These are phyloP conservation scores for Ditylenchus weischeri DNA, from an alignment of 2,888 invertebrate species.

Conservation along the genomic window DNA sequence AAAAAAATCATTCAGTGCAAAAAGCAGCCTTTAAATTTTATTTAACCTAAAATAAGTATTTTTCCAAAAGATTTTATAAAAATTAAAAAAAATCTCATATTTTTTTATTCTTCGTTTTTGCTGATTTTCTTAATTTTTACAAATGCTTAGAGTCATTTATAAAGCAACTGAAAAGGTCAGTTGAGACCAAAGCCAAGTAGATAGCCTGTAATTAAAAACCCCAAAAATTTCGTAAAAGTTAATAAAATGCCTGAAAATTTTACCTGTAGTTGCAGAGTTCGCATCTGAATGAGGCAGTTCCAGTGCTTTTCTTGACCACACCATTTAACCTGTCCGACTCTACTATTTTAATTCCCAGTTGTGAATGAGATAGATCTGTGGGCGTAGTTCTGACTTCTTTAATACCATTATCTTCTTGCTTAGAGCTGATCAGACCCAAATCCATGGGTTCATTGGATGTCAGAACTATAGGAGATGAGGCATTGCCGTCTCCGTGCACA, in stretches of 20 bases:
- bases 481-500: constrained; percentile 7
- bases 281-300: not conserved
- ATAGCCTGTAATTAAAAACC: too few relatives aligned
- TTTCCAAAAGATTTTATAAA: too few relatives aligned
- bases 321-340: constrained; percentile 11
- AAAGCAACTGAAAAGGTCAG: too few relatives aligned
- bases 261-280: constrained; percentile 5
- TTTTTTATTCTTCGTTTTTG: too few relatives aligned
- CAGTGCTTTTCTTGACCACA: not conserved
- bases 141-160: too few relatives aligned
- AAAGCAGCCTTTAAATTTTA: too few relatives aligned
- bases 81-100: too few relatives aligned
- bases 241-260: not conserved
- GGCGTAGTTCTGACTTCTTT: not conserved
- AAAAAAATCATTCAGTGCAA: too few relatives aligned
- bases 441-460: not conserved
- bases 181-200: too few relatives aligned
- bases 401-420: not conserved
- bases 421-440: constrained; percentile 2
- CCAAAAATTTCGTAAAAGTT: too few relatives aligned
- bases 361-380: not conserved
- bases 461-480: not conserved
- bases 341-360: not conserved
- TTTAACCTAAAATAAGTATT: too few relatives aligned
- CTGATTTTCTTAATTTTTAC: too few relatives aligned